phyloP scores from a whole-genome alignment of 1,140 invertebrate species.

The Drosophila nebulosa region DNA sequence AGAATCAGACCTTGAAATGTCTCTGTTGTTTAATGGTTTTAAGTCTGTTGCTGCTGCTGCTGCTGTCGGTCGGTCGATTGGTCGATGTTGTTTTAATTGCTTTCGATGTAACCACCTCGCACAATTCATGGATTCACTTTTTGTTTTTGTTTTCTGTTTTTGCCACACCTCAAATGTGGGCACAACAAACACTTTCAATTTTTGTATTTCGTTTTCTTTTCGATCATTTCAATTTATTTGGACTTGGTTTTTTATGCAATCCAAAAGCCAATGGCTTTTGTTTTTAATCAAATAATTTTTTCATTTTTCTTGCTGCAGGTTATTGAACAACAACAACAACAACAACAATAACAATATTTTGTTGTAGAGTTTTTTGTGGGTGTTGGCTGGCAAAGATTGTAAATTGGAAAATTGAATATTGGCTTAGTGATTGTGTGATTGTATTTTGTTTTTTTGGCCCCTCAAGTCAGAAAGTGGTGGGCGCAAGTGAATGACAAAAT shows the following conservation, averaged over 20 bases:
- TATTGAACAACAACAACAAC: conserved; percentile 2
- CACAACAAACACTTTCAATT: conserved; percentile 8
- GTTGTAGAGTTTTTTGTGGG: not conserved
- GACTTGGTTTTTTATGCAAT: conserved; percentile 9
- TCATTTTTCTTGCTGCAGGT: not conserved
- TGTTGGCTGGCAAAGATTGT: not conserved
- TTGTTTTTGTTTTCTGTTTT: not conserved
- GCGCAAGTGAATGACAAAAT: not conserved
- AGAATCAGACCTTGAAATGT: conserved; percentile 63
- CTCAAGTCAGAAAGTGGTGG: not conserved
- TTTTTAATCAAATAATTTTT: conserved; percentile 9
- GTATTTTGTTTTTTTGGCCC: not conserved
- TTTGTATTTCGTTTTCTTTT: not conserved
- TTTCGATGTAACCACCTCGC: not conserved
- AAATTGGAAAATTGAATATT: conserved; percentile 2
- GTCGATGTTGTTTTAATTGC: conserved; percentile 2
- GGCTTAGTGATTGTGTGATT: not conserved
- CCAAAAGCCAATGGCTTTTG: conserved; percentile 6
- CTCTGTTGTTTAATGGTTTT: conserved; percentile 15
- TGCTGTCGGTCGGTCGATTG: too few species aligned
- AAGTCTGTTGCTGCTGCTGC: conserved; percentile 1
- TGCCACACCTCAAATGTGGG: conserved; percentile 6
- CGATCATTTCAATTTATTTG: conserved; percentile 1
- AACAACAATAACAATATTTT: too few species aligned
- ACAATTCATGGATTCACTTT: conserved; percentile 10